A percentile compares a stretch with the other conserved stretches of the same genome.
These are phyloP conservation scores for Petroica traversi DNA, from an alignment of 2,113 vertebrate genomes.

Conservation along the genomic window DNA sequence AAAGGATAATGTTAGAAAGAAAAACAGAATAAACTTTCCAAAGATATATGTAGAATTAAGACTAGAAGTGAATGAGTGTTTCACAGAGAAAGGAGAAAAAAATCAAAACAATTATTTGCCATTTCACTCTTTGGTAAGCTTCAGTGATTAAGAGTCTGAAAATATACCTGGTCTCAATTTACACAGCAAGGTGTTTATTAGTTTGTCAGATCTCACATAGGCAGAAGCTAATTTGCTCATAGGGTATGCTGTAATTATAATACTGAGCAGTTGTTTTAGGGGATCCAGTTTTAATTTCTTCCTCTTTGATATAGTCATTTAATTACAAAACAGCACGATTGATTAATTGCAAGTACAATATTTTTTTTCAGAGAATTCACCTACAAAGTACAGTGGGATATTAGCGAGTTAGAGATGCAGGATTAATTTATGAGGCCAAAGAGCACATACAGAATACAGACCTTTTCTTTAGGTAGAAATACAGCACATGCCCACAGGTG, in stretches of 20 bases:
- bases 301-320: conserved; percentile 48
- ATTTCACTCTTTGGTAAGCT: conserved; percentile 22
- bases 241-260: conserved; percentile 50
- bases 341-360: conserved; percentile 40
- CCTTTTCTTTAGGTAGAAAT: not conserved
- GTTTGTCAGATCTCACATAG: conserved; percentile 55
- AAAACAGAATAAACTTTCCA: not conserved
- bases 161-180: conserved; percentile 54
- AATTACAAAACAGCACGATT: conserved; percentile 8
- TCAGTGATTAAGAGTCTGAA: conserved; percentile 48
- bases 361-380: conserved; percentile 25
- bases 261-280: conserved; percentile 26
- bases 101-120: not conserved
- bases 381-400: not conserved
- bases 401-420: not conserved
- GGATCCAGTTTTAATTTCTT: conserved; percentile 44
- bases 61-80: not conserved
- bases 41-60: not conserved
- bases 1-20: not conserved
- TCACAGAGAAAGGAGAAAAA: not conserved
- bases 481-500: not conserved
- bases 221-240: conserved; percentile 49
- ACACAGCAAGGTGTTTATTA: conserved; percentile 64
- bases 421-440: not conserved
- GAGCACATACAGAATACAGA: not conserved